Base-by-base conservation (phyloP, 2,113 vertebrate genomes). In the Polypterus bichir region DNA sequence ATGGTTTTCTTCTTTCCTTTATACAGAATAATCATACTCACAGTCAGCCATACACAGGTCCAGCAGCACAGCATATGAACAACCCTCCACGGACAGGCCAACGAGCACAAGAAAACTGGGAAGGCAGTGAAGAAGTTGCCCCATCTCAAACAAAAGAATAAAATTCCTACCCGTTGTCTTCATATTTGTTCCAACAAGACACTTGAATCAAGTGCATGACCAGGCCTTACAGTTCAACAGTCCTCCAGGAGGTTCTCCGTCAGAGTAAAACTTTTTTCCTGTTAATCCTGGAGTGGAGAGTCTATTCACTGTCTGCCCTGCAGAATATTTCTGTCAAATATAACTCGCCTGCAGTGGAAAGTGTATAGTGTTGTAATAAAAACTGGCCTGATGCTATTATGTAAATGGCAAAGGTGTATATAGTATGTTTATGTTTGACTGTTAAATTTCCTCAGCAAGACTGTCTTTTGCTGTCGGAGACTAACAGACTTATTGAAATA, bases 401-500 rank as follows among this genome's bases (percentile, higher is more conserved):
- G 91, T 89, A 91, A 89, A 89, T 81, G 89, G 92, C 89, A 80
- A 91, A 92, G 92, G 91, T 97, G 94, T 97, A 97, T 88, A 97
- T 98, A 97, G 89, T 98, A 92, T 93, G 92, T 94, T 94, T 87
- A 93, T 95, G 92, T 97, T 87, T 96, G 92, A 96, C 94, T 96
- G 91, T 95, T 96, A 89, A 86, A 66, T 64, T 90, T 88, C 89
- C 87, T 89, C 86, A 86, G 87, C 85, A 88, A 86, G 81, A 80
- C 76, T 69, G 83, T 84, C 82, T 83, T 73, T 90, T 89, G 90
- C 88, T 91, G 89, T 81, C 90, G 88, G 88, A 92, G 85, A 91
- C 86, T 91, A 86, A 83, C 87, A 87, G 84, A 93, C 91, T 84
- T 88, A 88, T 46, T 54, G 62, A 71, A 70, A 74, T 65, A 64